Conservation (phyloP, 2,113 vertebrate genomes). For the Centropus unirufus region DNA sequence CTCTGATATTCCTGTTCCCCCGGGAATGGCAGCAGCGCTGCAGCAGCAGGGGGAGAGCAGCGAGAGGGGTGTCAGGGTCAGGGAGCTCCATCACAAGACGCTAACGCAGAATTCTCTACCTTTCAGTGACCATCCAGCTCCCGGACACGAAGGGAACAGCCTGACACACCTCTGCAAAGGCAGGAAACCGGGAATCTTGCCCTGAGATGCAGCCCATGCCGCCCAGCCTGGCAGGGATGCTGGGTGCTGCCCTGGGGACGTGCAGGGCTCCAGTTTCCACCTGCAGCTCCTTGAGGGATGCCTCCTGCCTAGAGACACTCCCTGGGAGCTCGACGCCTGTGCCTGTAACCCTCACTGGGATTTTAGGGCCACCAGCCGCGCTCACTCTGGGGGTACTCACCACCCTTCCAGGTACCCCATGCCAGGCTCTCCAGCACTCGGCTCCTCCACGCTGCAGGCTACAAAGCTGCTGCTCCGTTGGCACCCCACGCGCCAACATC, state of each 20-base stretch:
- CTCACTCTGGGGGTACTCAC: not conserved
- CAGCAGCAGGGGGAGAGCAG: not conserved
- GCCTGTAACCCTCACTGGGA: not conserved
- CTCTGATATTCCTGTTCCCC: not conserved
- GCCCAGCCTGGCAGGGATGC: not conserved
- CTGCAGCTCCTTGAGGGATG: not conserved
- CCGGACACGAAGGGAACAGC: not conserved
- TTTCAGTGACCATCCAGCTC: not conserved
- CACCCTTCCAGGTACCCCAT: not conserved
- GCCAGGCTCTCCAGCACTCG: not conserved
- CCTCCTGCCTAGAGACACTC: not conserved
- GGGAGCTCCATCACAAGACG: not conserved
- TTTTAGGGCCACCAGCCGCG: not conserved
- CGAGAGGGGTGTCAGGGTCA: accelerated
- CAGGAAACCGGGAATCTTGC: not conserved
- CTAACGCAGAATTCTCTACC: not conserved
- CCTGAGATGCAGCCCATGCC: not conserved
- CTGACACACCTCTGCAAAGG: not conserved
- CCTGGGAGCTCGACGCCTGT: accelerated
- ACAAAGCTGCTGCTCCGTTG: not conserved
- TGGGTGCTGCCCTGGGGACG: not conserved
- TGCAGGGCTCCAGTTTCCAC: not conserved
- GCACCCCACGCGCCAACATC: accelerated
- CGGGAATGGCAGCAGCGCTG: not conserved
- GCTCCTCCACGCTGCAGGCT: not conserved